These are phyloP conservation scores for Tachypleus tridentatus DNA, from an alignment of 1,140 invertebrate genomes.

Conservation along the genomic window DNA sequence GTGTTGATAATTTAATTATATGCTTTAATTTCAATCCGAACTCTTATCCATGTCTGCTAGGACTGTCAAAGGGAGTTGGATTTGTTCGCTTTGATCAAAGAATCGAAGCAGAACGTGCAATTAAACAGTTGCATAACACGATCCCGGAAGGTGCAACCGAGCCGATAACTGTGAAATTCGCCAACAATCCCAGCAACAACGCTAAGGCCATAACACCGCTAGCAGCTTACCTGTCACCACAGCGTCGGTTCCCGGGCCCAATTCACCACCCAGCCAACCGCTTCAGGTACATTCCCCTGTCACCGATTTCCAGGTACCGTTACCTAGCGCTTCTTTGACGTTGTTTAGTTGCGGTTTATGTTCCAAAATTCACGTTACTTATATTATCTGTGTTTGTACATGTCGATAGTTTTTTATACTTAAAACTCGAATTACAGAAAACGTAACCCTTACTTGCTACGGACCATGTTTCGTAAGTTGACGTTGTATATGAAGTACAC, in stretches of 20 bases:
- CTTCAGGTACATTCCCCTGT: conserved; percentile 68
- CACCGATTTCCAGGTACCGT: conserved; percentile 47
- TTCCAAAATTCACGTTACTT: too few relatives aligned
- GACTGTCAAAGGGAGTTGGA: conserved; percentile 96
- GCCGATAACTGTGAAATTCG: conserved; percentile 98
- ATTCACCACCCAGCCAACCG: conserved; percentile 84
- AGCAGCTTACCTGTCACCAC: conserved; percentile 66
- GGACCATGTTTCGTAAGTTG: too few relatives aligned
- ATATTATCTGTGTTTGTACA: too few relatives aligned
- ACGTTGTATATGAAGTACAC: too few relatives aligned
- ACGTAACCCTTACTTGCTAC: too few relatives aligned
- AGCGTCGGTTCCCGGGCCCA: conserved; percentile 70
- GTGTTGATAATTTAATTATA: too few relatives aligned
- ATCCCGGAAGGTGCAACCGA: conserved; percentile 91
- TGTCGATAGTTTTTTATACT: too few relatives aligned
- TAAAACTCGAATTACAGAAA: too few relatives aligned
- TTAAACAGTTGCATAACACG: conserved; percentile 93
- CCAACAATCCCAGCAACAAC: conserved; percentile 95
- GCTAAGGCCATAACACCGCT: conserved; percentile 74
- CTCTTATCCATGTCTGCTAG: conserved; percentile 36
- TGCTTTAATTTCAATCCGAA: too few relatives aligned
- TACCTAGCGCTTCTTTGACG: background rate
- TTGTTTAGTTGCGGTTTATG: too few relatives aligned
- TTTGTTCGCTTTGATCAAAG: conserved; percentile 99
- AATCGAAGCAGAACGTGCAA: conserved; percentile 91